Base-by-base conservation (phyloP, 2,113 vertebrate species). In the Solenodon paradoxus region DNA sequence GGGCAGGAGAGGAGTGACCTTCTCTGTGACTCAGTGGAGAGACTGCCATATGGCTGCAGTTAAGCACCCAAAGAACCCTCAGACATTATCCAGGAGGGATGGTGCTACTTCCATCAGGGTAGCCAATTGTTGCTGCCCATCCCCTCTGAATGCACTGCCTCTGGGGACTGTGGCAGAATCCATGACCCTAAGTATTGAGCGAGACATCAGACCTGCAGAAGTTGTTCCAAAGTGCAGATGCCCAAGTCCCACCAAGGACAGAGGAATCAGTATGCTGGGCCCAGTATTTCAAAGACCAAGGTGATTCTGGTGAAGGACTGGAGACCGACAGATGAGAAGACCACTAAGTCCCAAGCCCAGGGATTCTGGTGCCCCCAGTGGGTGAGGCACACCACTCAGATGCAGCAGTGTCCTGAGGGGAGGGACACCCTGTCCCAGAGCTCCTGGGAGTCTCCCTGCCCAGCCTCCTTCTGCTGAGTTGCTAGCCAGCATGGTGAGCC, bases 141-240 rank as follows among this genome's bases (percentile, higher is more conserved):
- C 7, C 20, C 19, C 20, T 24, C 17, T 51, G 16, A 22, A 15
- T 17, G 22, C 1, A 4, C 9, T 26, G 45, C 40, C 84, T 16
- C 30, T n/a, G 63, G 30, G 11, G 38, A 40, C 49, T 61, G 28
- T 9, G 17, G 28, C 3, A 28, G 47, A 57, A 13, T 38, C 8
- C 0, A 15, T 72, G 9, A 4, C 12, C 55, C 55, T 13, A n/a
- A 53, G 35, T 1, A 0, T 28, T 15, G 30, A 30, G 15, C 7
- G 35, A 35, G 9, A 16, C 4, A 40, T 11, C 53, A 13, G 72
- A 35, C 61, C 61, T 64, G 55, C 30, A 68, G 30, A 72, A 12
- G 28, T 55, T 15, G 9, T 71, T 32, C 9, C 42, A 81, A n/a
- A 75, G 30, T 61, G 13, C 51, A 59, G 28, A 4, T 16, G 2